These are phyloP conservation scores for Watsonalla cultraria DNA, from an alignment of 2,888 invertebrate species.

Conservation along the genomic window DNA sequence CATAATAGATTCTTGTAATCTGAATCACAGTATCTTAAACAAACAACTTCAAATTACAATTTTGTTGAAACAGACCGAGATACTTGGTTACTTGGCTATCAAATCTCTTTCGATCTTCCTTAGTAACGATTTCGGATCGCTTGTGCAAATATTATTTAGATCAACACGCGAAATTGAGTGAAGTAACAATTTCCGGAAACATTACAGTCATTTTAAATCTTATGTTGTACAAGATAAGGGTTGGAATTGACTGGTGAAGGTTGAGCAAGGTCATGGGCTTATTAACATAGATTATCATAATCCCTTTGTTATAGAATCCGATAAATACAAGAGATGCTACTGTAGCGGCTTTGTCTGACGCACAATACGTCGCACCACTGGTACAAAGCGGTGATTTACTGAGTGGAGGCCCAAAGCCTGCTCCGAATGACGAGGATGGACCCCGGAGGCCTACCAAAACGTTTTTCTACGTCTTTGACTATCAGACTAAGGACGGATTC, in stretches of 20 bases:
- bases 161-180: constrained; percentile 16
- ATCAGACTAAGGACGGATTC: constrained; percentile 93
- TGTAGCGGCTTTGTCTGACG: constrained; percentile 94
- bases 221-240: neutral
- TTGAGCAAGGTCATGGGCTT: constrained; percentile 1
- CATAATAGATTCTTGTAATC: neutral
- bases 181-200: constrained; percentile 8
- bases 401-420: constrained; percentile 82
- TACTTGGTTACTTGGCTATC: constrained; percentile 3
- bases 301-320: constrained; percentile 82
- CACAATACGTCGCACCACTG: constrained; percentile 94
- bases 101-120: constrained; percentile 14
- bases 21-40: neutral
- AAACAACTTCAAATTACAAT: neutral
- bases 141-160: constrained; percentile 16
- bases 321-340: constrained; percentile 93
- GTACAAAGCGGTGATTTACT: constrained; percentile 91
- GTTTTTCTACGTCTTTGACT: constrained; percentile 94
- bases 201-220: neutral
- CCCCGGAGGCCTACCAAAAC: constrained; percentile 83
- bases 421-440: constrained; percentile 71
- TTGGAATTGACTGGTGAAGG: neutral
- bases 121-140: constrained; percentile 24
- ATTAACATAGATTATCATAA: constrained; percentile 15
- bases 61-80: constrained; percentile 9